A percentile compares a stretch with the other conserved stretches of the same genome.
Evolutionary conservation across 2,797 vertebrate species (phyloP).

Genomic region (Pelobates cultripes): DNA sequence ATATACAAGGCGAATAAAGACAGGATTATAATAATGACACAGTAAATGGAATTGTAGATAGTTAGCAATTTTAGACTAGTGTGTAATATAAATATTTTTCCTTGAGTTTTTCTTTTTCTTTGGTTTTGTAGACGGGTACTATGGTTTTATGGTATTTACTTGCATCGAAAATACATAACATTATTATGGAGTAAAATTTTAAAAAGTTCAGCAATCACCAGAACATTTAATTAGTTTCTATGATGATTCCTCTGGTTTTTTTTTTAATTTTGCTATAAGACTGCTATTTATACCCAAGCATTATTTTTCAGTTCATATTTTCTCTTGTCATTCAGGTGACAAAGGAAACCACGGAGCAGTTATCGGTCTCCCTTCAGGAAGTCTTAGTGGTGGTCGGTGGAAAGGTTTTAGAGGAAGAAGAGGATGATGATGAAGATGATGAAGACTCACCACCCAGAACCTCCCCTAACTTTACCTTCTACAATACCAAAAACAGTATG

Average conservation of each 20-base stretch:
- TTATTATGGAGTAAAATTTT: no score
- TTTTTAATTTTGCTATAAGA: no score
- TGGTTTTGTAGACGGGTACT: no score
- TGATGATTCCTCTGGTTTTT: no score
- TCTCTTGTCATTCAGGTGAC: slow-evolving; percentile 23
- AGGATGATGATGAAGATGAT: slow-evolving; percentile 75
- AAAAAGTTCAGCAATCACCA: no score
- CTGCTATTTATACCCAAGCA: no score
- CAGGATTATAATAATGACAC: slow-evolving; percentile 9
- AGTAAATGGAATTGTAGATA: not conserved
- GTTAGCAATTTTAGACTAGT: no score
- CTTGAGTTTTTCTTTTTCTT: no score
- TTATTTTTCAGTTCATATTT: not conserved
- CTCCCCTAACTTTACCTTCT: slow-evolving; percentile 86
- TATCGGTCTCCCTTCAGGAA: slow-evolving; percentile 76
- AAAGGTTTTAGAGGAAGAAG: slow-evolving; percentile 83
- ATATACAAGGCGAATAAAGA: slow-evolving; percentile 12
- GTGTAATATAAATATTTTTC: no score
- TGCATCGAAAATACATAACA: no score
- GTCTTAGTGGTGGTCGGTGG: slow-evolving; percentile 94
- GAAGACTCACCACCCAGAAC: slow-evolving; percentile 63
- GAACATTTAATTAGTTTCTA: no score
- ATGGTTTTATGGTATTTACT: no score
- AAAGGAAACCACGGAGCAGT: slow-evolving; percentile 16
- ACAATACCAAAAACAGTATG: slow-evolving; percentile 88